Evolutionary conservation across 2,113 vertebrate genomes (phyloP), one percentile per base, ranked within the genome.

Genomic region (Enhydra lutris): DNA sequence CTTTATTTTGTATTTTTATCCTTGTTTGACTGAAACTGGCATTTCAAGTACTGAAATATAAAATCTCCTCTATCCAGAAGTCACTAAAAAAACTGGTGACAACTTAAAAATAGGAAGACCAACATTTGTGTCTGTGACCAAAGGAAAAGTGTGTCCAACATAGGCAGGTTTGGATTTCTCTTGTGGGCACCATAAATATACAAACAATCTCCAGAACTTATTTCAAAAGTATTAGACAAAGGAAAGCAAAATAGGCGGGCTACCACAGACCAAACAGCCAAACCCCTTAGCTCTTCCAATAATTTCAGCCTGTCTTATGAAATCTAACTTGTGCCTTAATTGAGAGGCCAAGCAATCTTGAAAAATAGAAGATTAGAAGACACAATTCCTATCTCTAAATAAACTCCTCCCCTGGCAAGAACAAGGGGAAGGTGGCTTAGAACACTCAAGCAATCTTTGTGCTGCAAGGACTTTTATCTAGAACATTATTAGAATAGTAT

Each of bases 1-100:
- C 12, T 95, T 91, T 91, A 78, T 63, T 96, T 76, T 74, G 86
- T 90, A 96, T 73, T 94, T 96, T 80, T 82, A 61, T 97, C 89
- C 42, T 69, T 94, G 13, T 47, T 92, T 81, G 39, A 90, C 26
- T 91, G 42, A 95, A 95, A 74, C 34, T 73, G 55, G 24, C 59
- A 97, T 79, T 96, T 96, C 42, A 95, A 89, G 14, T 94, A 96
- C 0, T 97, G 42, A 97, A 88, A 86, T 69, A 91, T 1, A 45
- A 94, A 95, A 93, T 76, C 47, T 69, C 65, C 24, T 97, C 39
- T 82, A 73, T 67, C 7, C 7, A 93, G 31, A 93, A 95, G 61
- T 91, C 23, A 91, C 59, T 82, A 85, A 96, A 85, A 85, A 85
- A 76, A 59, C 79, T 86, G 39, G 31, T 55, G 63, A 85, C 14